A percentile compares a stretch with the other conserved stretches of the same genome.
These are phyloP conservation scores for Paraescarpia echinospica DNA, from an alignment of 1,140 invertebrate genomes.

Conservation along the genomic window DNA sequence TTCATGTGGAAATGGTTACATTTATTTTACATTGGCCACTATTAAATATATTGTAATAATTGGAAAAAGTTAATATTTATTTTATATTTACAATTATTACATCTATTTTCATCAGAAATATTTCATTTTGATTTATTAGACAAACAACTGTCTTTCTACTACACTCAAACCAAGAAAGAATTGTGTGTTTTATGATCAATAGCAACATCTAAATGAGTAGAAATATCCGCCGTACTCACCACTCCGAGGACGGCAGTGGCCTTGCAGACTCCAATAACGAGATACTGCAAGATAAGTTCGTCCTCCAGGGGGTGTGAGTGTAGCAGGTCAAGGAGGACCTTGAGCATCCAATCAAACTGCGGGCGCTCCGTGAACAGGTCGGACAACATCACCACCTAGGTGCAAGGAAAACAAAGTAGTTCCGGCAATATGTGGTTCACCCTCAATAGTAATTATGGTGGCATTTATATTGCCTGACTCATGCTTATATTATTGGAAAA, in stretches of 20 bases:
- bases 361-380: constrained; percentile 71
- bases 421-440: background rate
- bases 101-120: background rate
- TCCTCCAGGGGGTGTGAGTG: constrained; percentile 69
- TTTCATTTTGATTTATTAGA: background rate
- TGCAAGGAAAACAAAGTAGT: constrained; percentile 18
- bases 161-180: background rate
- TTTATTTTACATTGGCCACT: background rate
- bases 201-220: background rate
- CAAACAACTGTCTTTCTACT: background rate
- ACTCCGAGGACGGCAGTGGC: constrained; percentile 68
- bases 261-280: constrained; percentile 72
- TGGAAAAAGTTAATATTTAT: background rate
- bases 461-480: too few relatives aligned
- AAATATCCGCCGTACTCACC: constrained; percentile 48
- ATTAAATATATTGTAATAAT: background rate
- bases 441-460: too few relatives aligned
- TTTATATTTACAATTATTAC: background rate
- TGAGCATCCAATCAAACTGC: constrained; percentile 76
- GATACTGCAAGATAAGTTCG: constrained; percentile 71
- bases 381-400: constrained; percentile 64
- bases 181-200: background rate
- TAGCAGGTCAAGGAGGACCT: constrained; percentile 68
- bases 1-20: background rate
- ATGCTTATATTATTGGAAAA: too few relatives aligned